phyloP scores from a whole-genome alignment of 2,888 invertebrate genomes.

The Diplolepis rosae region DNA sequence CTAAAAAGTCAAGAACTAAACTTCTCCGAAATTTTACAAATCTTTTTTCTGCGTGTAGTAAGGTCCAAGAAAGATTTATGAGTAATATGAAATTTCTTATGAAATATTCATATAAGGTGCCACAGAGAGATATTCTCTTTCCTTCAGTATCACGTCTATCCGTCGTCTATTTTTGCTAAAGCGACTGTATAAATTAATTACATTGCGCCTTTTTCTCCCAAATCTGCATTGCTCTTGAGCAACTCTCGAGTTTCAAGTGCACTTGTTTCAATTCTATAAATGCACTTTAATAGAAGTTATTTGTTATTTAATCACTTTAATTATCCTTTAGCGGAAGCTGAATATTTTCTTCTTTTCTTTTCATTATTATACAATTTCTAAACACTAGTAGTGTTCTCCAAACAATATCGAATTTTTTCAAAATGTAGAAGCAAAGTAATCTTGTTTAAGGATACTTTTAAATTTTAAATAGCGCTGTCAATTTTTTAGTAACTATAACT shows the following conservation, averaged over 20 bases:
- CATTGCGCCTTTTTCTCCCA: slow-evolving; percentile 55
- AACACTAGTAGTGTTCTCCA: no score
- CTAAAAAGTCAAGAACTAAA: no score
- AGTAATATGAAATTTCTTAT: no score
- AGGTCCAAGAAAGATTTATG: no score
- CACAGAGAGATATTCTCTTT: neutral
- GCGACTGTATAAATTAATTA: slow-evolving; percentile 65
- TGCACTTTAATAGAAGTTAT: slow-evolving; percentile 1
- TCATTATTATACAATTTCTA: no score
- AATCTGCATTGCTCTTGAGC: slow-evolving; percentile 35
- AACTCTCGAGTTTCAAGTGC: slow-evolving; percentile 37
- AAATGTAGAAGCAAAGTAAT: neutral
- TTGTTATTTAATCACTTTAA: neutral
- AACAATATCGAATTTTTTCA: neutral
- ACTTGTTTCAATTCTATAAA: slow-evolving; percentile 27
- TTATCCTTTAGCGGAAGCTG: neutral
- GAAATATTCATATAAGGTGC: no score
- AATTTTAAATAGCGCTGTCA: neutral
- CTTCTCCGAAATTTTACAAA: no score
- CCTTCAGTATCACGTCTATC: slow-evolving; percentile 59
- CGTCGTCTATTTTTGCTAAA: slow-evolving; percentile 59
- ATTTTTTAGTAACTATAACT: slow-evolving; percentile 4
- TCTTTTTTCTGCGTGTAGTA: no score
- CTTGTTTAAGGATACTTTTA: neutral
- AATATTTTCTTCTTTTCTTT: no score